These are phyloP conservation scores for Pogoniulus pusillus DNA, from an alignment of 2,797 vertebrate species.

Conservation along the genomic window DNA sequence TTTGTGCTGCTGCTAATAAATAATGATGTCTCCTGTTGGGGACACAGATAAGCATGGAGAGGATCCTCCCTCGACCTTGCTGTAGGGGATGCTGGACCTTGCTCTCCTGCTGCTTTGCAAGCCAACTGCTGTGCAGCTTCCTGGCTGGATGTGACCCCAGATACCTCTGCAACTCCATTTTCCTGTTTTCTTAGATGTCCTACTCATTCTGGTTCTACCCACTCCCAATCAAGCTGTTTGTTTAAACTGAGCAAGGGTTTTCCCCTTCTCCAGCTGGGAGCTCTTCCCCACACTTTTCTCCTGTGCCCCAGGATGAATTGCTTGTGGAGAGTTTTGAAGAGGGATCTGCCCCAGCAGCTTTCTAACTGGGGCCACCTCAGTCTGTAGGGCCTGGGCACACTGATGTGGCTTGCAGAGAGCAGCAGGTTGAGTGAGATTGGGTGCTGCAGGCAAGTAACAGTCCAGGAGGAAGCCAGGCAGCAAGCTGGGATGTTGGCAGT, in stretches of 20 bases:
- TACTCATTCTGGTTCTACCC: neutral
- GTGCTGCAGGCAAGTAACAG: neutral
- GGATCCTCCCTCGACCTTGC: neutral
- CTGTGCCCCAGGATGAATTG: no score
- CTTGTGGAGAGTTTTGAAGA: neutral
- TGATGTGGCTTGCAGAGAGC: no score
- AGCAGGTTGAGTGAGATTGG: neutral
- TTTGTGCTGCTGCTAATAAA: neutral
- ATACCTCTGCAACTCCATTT: neutral
- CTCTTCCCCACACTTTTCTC: neutral
- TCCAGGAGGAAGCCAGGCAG: neutral
- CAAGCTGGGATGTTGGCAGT: neutral
- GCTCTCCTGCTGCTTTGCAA: neutral
- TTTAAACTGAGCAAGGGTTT: neutral
- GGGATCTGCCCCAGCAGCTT: neutral
- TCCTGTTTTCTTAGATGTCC: neutral
- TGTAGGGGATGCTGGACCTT: neutral
- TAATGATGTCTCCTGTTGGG: neutral
- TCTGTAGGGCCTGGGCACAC: neutral
- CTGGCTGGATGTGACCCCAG: neutral
- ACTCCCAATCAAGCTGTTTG: neutral
- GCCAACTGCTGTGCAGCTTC: fast-evolving
- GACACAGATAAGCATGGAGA: neutral
- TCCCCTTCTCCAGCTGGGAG: neutral
- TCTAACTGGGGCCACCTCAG: neutral